phyloP scores from a whole-genome alignment of 2,888 invertebrate genomes.

The Patella pellucida region DNA sequence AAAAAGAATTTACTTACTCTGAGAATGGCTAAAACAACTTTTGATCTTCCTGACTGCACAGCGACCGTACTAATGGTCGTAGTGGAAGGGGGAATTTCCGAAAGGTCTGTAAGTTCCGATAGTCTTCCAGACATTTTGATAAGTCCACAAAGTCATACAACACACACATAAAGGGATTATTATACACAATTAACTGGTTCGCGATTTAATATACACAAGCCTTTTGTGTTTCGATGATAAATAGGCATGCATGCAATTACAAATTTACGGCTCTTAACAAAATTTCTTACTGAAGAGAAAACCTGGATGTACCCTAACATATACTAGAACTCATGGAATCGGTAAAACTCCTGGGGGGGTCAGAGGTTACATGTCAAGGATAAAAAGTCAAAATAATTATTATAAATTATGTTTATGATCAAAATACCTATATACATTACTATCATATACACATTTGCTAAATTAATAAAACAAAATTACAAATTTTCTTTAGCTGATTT shows the following conservation, averaged over 20 bases:
- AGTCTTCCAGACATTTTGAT: constrained; percentile 37
- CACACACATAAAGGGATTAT: constrained; percentile 19
- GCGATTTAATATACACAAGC: constrained; percentile 37
- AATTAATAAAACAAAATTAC: no score
- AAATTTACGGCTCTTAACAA: constrained; percentile 60
- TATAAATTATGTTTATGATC: no score
- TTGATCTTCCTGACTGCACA: constrained; percentile 87
- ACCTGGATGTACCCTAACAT: not conserved
- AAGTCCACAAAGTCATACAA: constrained; percentile 20
- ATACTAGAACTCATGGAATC: not conserved
- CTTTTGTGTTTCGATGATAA: constrained; percentile 27
- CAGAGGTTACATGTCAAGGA: no score
- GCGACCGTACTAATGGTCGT: constrained; percentile 93
- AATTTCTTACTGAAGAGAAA: constrained; percentile 28
- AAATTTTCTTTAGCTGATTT: no score
- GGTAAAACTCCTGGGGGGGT: not conserved
- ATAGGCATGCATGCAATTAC: constrained; percentile 67
- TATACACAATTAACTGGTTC: constrained; percentile 14
- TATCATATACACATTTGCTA: no score
- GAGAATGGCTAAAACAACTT: constrained; percentile 88
- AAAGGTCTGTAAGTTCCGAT: constrained; percentile 58
- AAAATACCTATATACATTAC: no score
- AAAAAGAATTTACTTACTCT: constrained; percentile 78
- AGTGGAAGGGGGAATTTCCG: constrained; percentile 63
- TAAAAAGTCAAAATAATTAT: no score